Evolutionary conservation across 1,140 invertebrate species (phyloP).

Genomic region (Epicauta chinensis): DNA sequence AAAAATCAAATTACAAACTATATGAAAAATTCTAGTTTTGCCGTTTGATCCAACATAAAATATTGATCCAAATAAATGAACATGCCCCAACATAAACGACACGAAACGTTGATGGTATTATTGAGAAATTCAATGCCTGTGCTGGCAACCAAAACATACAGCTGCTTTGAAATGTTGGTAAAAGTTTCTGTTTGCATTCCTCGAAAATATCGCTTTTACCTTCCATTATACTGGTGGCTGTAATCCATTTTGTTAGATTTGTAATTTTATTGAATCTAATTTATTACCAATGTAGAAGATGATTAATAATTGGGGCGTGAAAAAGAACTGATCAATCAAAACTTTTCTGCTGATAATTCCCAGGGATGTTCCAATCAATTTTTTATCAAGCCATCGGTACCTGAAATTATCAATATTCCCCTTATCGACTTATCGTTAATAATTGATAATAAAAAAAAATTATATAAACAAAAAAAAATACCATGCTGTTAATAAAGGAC

Average conservation of each 20-base stretch:
- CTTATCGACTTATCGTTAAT: background rate
- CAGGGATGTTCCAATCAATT: constrained; percentile 56
- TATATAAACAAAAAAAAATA: constrained; percentile 33
- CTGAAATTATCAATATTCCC: constrained; percentile 44
- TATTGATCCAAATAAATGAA: constrained; percentile 12
- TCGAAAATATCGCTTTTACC: constrained; percentile 56
- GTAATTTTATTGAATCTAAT: background rate
- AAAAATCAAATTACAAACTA: background rate
- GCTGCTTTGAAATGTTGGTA: constrained; percentile 63
- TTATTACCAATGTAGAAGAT: constrained; percentile 65
- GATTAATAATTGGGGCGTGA: constrained; percentile 63
- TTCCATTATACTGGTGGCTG: constrained; percentile 70
- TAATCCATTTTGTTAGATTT: constrained; percentile 27
- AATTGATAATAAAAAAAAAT: too few species aligned
- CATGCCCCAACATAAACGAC: constrained; percentile 13
- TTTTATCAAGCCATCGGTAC: constrained; percentile 72
- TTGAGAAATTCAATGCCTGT: constrained; percentile 65
- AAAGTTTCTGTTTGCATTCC: constrained; percentile 65
- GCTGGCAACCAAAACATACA: constrained; percentile 75
- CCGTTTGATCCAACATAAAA: constrained; percentile 16
- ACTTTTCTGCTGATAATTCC: constrained; percentile 64
- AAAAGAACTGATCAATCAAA: constrained; percentile 66
- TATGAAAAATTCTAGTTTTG: constrained; percentile 4
- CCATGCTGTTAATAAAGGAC: constrained; percentile 57
- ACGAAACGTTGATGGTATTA: constrained; percentile 10